Evolutionary conservation across 2,113 vertebrate species (phyloP).

Genomic region (Orycteropus afer): DNA sequence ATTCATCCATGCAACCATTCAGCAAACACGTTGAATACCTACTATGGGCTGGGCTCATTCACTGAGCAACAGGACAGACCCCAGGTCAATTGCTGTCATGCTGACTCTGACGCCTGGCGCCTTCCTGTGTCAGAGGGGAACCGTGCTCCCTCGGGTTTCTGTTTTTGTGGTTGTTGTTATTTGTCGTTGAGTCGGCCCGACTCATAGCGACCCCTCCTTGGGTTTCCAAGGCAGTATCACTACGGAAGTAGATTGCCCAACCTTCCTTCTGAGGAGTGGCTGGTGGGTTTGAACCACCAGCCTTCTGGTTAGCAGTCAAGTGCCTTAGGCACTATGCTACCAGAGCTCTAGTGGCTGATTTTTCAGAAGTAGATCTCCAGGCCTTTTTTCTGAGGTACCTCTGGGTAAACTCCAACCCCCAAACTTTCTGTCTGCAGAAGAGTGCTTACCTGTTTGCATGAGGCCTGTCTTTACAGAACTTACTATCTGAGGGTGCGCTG

Average conservation of each 20-base stretch:
- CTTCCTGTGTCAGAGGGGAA: not conserved
- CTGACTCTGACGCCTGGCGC: not conserved
- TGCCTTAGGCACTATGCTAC: too few species aligned
- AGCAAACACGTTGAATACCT: accelerated
- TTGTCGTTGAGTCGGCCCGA: too few species aligned
- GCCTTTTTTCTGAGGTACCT: not conserved
- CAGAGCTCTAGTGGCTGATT: too few species aligned
- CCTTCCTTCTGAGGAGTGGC: too few species aligned
- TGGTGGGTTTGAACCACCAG: too few species aligned
- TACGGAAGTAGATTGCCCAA: too few species aligned
- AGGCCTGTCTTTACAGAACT: not conserved
- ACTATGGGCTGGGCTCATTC: accelerated
- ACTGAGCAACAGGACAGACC: accelerated
- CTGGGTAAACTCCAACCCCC: not conserved
- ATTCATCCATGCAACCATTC: not conserved
- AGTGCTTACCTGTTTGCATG: not conserved
- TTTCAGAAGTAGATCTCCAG: not conserved
- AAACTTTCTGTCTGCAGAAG: not conserved
- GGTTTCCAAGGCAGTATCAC: too few species aligned
- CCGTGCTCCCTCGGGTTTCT: not conserved
- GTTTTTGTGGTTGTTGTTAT: too few species aligned
- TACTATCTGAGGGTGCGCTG: accelerated
- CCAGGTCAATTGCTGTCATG: not conserved
- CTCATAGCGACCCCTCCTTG: too few species aligned
- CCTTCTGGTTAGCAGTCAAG: too few species aligned